Evolutionary conservation across 1,140 invertebrate species (phyloP).

Genomic region (Drosophila mojavensis): DNA sequence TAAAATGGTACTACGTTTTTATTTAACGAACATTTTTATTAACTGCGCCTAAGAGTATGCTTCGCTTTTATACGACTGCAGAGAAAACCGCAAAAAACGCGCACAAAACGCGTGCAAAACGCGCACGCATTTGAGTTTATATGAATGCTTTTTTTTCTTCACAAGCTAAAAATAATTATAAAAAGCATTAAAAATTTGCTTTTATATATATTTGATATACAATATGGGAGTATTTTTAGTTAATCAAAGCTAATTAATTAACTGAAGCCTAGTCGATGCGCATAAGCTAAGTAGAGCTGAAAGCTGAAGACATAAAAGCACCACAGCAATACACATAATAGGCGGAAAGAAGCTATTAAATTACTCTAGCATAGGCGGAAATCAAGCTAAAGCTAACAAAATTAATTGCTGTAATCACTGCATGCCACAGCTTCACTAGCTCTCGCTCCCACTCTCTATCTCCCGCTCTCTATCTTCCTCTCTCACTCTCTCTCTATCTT

Average conservation of each 20-base stretch:
- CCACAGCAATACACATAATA: background rate
- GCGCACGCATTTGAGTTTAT: background rate
- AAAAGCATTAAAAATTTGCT: too few relatives aligned
- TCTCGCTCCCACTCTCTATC: too few relatives aligned
- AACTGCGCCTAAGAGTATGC: slow-evolving; percentile 19
- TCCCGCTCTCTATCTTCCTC: too few relatives aligned
- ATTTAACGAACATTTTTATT: background rate
- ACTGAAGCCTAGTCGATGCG: background rate
- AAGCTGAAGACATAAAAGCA: too few relatives aligned
- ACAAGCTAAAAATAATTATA: background rate
- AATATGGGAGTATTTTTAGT: too few relatives aligned
- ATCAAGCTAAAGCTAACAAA: slow-evolving; percentile 26
- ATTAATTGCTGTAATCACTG: slow-evolving; percentile 56
- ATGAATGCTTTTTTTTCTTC: too few relatives aligned
- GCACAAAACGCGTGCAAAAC: slow-evolving; percentile 1
- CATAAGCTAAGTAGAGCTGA: too few relatives aligned
- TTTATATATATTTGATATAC: too few relatives aligned
- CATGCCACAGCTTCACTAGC: slow-evolving; percentile 21
- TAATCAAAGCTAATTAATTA: slow-evolving; percentile 8
- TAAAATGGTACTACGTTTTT: background rate
- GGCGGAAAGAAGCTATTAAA: slow-evolving; percentile 1
- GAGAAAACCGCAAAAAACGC: background rate
- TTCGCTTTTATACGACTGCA: background rate
- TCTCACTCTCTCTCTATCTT: too few relatives aligned
- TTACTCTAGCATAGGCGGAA: background rate